phyloP scores from a whole-genome alignment of 2,113 vertebrate species.

The Pandion haliaetus region DNA sequence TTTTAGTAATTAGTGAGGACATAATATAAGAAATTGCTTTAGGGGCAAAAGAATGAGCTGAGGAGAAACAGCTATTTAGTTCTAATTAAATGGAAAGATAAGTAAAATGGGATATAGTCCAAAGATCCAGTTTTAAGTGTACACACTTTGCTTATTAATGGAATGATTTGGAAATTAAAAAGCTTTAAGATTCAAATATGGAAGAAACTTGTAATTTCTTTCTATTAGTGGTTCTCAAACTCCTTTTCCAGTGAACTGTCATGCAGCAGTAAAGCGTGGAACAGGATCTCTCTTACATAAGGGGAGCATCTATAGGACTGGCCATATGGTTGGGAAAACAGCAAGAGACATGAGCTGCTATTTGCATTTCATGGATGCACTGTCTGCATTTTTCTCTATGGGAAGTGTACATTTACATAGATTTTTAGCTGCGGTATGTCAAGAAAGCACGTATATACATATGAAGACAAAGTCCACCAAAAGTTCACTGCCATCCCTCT shows the following conservation, averaged over 20 bases:
- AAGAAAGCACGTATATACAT: background rate
- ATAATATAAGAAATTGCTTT: background rate
- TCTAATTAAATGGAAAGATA: slow-evolving; percentile 8
- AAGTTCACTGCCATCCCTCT: background rate
- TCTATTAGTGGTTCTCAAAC: background rate
- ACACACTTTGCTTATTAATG: background rate
- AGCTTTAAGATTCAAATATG: background rate
- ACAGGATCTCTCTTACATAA: background rate
- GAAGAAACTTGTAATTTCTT: background rate
- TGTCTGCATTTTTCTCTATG: background rate
- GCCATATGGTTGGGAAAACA: background rate
- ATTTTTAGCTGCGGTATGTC: background rate
- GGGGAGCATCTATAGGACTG: background rate
- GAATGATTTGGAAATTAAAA: background rate
- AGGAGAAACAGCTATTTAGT: background rate
- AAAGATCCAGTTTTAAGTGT: background rate
- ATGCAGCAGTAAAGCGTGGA: background rate
- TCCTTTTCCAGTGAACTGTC: background rate
- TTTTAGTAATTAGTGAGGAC: background rate
- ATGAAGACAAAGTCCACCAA: background rate
- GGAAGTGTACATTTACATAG: background rate
- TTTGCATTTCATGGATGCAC: background rate
- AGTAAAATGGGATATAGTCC: background rate
- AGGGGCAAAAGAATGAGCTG: background rate
- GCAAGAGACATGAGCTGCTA: background rate